Percentiles rank a stretch among this genome's conserved stretches.
phyloP scores from a whole-genome alignment of 2,113 vertebrate genomes.

The Ciconia stormi region DNA sequence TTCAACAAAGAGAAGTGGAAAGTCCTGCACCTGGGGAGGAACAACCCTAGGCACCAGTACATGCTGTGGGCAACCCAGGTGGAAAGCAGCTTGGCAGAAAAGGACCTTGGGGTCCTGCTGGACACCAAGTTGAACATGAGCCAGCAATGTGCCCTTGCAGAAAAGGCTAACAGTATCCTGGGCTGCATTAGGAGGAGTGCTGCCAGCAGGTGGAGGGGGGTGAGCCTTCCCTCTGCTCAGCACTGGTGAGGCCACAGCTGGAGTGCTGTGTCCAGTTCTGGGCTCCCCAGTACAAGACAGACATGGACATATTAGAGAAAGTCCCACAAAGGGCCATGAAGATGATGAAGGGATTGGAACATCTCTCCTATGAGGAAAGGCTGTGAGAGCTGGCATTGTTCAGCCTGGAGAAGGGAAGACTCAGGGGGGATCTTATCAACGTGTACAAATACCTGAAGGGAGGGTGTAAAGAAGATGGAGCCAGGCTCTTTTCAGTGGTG shows the following conservation, averaged over 20 bases:
- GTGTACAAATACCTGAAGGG: background rate
- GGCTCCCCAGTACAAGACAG: background rate
- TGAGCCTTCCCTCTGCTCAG: background rate
- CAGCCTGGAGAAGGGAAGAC: background rate
- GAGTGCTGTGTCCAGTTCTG: background rate
- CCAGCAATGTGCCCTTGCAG: background rate
- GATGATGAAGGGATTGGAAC: background rate
- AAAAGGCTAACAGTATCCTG: background rate
- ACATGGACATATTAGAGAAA: background rate
- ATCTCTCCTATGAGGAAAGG: background rate
- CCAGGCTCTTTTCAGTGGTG: background rate
- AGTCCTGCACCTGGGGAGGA: background rate
- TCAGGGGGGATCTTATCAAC: background rate
- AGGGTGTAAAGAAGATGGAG: background rate
- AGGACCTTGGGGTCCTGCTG: background rate
- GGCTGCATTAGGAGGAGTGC: background rate
- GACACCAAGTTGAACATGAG: background rate
- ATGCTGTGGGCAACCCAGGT: background rate
- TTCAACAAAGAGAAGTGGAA: background rate
- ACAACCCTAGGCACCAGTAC: background rate
- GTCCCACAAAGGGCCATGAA: background rate
- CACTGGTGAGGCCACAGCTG: background rate
- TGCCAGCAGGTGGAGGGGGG: background rate
- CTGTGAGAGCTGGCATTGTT: background rate
- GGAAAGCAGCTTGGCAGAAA: background rate